Evolutionary conservation across 2,888 invertebrate species (phyloP), one percentile per base, ranked within the genome.

Genomic region (Sinotaia quadrata): DNA sequence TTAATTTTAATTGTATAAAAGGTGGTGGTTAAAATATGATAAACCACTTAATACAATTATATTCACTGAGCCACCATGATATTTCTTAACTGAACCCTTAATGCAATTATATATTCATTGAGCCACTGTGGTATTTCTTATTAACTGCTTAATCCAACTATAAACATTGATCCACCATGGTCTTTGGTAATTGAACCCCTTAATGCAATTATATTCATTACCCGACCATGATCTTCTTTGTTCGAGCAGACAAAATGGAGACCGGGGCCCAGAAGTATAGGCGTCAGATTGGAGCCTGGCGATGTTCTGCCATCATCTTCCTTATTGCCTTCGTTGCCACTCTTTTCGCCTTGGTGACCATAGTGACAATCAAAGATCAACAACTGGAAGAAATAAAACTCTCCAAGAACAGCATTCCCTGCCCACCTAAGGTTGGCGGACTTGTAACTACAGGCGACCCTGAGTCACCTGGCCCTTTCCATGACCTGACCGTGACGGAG

Each of bases 401-500:
- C 10, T 7, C 10, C 44, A 15, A 33, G 15, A 15, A 24, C 47
- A 21, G 34, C 33, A 24, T 44, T 15, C 44, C 56, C 21, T 56
- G 60, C 21, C 44, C 29, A 21, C 44, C 37, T 7, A 34, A 37
- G 44, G 29, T 18, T 31, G 63, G 63, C 24, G 63, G 63, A 0
- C 37, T 62, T 24, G 5, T 52, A 52, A 62, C 62, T 5, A 51
- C 57, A 21, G 68, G 60, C 2, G 77, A 79, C 60, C 72, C 77
- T 0, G 59, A 68, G 10, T 66, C 68, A 8, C 81, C 78, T 0
- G 71, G 76, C 4, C 75, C 78, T 2, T 81, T 81, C 57, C 72
- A 73, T 29, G 79, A 79, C 63, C 68, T 81, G 18, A 79, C 79
- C 2, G 52, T 67, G 18, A 60, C 65, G 8, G 81, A 81, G 67